A percentile compares a stretch with the other conserved stretches of the same genome.
phyloP scores from a whole-genome alignment of 2,113 vertebrate genomes.

The Copsychus sechellarum region DNA sequence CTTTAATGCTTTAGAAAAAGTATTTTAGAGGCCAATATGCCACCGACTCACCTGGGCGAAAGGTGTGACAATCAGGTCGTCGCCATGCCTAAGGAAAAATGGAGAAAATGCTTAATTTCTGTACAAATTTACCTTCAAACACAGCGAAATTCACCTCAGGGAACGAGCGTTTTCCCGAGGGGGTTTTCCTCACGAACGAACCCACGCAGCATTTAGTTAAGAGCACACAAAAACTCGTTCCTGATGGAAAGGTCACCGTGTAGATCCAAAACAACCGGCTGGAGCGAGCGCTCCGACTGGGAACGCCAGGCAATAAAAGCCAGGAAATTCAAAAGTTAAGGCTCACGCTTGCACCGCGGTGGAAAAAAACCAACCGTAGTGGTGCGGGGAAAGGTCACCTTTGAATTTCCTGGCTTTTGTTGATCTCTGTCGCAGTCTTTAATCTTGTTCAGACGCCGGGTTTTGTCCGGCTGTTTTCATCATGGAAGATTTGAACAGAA shows the following conservation, averaged over 20 bases:
- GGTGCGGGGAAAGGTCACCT: constrained; percentile 67
- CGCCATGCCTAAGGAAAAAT: constrained; percentile 83
- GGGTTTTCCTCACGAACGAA: rapidly evolving
- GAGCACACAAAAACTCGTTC: background rate
- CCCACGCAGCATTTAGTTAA: background rate
- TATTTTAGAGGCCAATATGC: background rate
- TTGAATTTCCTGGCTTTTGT: constrained; percentile 75
- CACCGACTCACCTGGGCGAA: constrained; percentile 86
- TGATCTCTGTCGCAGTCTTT: constrained; percentile 56
- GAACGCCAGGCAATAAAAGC: constrained; percentile 8
- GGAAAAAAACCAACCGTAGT: constrained; percentile 63
- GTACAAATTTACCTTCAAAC: background rate
- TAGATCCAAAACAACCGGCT: background rate
- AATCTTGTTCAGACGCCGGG: constrained; percentile 37
- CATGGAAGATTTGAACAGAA: constrained; percentile 3
- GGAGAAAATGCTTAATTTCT: background rate
- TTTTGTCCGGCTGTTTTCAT: constrained; percentile 49
- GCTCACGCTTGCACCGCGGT: background rate
- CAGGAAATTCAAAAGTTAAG: constrained; percentile 47
- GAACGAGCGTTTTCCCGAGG: background rate
- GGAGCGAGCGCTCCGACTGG: background rate
- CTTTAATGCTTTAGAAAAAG: background rate
- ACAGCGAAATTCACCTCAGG: rapidly evolving
- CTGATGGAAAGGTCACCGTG: background rate
- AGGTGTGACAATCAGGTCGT: constrained; percentile 96